A percentile compares a stretch with the other conserved stretches of the same genome.
These are phyloP conservation scores for Drosophila tanythrix DNA, from an alignment of 2,888 invertebrate species.

Conservation along the genomic window DNA sequence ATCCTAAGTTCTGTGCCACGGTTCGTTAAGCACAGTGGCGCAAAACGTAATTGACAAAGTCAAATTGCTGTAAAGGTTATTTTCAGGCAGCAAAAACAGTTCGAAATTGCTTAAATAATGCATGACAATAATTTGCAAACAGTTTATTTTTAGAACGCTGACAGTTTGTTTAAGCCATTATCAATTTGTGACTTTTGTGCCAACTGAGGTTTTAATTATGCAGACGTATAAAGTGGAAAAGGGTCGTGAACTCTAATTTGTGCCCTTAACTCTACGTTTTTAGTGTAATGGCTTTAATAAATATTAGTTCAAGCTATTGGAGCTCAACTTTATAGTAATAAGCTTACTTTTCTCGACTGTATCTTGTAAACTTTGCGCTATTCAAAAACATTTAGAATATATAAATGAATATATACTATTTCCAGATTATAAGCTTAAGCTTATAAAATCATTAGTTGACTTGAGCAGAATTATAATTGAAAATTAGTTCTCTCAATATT, in stretches of 20 bases:
- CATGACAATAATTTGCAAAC: conserved; percentile 5
- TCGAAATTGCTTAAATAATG: conserved; percentile 1
- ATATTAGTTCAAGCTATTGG: neutral
- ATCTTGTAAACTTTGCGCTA: too few species aligned
- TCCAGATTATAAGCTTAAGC: neutral
- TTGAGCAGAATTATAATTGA: neutral
- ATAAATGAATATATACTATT: too few species aligned
- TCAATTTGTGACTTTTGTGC: neutral
- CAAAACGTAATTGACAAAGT: conserved; percentile 42
- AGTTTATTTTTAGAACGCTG: neutral
- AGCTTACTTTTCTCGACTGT: too few species aligned
- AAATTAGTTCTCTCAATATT: neutral
- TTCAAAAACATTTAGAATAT: too few species aligned
- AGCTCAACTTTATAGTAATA: neutral
- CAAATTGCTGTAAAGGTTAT: conserved; percentile 41
- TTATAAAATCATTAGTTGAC: neutral
- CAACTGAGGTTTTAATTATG: neutral
- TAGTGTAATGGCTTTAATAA: neutral
- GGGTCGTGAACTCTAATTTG: too few species aligned
- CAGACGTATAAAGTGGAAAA: neutral
- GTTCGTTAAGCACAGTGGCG: conserved; percentile 59
- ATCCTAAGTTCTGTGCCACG: conserved; percentile 29
- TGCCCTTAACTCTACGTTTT: neutral
- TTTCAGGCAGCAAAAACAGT: conserved; percentile 9
- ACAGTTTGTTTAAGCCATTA: neutral